A percentile compares a stretch with the other conserved stretches of the same genome.
phyloP scores from a whole-genome alignment of 1,140 invertebrate genomes.

The Drosophila repleta region DNA sequence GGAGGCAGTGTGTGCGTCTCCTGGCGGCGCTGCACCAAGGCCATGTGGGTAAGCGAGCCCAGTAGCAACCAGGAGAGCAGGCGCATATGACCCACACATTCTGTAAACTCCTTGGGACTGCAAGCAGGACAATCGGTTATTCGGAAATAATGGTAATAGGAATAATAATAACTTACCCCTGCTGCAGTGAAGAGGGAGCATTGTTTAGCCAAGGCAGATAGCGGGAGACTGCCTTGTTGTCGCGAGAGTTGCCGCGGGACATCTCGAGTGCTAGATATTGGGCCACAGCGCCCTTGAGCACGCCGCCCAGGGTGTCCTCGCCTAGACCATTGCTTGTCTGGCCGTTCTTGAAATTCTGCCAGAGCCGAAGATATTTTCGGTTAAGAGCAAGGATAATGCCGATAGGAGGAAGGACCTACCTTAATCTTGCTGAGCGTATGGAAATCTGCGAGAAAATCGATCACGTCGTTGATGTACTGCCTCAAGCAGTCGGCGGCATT shows the following conservation, averaged over 20 bases:
- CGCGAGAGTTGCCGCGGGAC: slow-evolving; percentile 92
- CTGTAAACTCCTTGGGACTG: slow-evolving; percentile 95
- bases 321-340: slow-evolving; percentile 90
- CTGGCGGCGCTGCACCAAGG: slow-evolving; percentile 82
- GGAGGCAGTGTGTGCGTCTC: slow-evolving; percentile 67
- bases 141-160: background rate
- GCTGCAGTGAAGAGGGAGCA: slow-evolving; percentile 92
- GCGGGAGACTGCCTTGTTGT: slow-evolving; percentile 92
- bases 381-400: background rate
- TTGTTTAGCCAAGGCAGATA: slow-evolving; percentile 97
- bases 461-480: slow-evolving; percentile 95
- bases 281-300: slow-evolving; percentile 97
- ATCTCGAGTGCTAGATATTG: slow-evolving; percentile 98
- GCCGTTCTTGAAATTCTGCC: slow-evolving; percentile 92
- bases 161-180: slow-evolving; percentile 85
- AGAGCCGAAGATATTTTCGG: background rate
- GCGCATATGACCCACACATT: slow-evolving; percentile 97
- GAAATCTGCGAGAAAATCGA: slow-evolving; percentile 98
- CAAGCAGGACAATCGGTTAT: slow-evolving; percentile 74
- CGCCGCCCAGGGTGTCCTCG: slow-evolving; percentile 97
- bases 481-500: slow-evolving; percentile 96
- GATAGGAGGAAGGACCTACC: slow-evolving; percentile 85
- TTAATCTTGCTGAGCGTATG: slow-evolving; percentile 98
- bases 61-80: slow-evolving; percentile 97
- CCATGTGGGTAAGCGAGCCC: slow-evolving; percentile 95